A percentile compares a stretch with the other conserved stretches of the same genome.
phyloP scores from a whole-genome alignment of 2,888 invertebrate genomes.

The Stenichneumon culpator region DNA sequence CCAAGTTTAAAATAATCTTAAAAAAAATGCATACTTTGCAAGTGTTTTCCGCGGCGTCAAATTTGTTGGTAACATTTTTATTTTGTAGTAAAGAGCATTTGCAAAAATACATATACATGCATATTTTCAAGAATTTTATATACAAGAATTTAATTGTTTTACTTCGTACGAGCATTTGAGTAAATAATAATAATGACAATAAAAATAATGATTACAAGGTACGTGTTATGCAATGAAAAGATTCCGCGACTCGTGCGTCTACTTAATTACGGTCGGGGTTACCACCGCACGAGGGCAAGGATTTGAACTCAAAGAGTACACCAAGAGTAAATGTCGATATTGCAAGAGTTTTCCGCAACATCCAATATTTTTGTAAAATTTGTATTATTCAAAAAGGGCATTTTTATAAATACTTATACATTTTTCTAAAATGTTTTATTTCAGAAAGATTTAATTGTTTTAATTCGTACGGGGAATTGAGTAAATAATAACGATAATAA shows the following conservation, averaged over 20 bases:
- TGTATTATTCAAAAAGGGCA: not conserved
- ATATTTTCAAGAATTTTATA: not conserved
- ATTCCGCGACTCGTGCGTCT: not conserved
- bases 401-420: not conserved
- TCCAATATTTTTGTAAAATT: not conserved
- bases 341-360: not conserved
- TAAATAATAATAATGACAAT: not conserved
- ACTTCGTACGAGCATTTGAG: not conserved
- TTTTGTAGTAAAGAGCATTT: not conserved
- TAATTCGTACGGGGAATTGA: not conserved
- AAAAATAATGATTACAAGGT: not conserved
- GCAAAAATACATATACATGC: not conserved
- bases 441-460: not conserved
- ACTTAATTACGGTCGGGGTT: not conserved
- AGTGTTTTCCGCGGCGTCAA: not conserved
- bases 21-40: not conserved
- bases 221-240: not conserved
- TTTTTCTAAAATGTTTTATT: not conserved
- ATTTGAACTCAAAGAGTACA: not conserved
- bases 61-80: not conserved
- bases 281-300: not conserved
- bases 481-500: not conserved
- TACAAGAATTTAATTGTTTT: not conserved
- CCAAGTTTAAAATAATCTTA: too few relatives aligned
- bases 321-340: too few relatives aligned